These are phyloP conservation scores for Blennius ocellaris DNA, from an alignment of 2,113 vertebrate genomes.

Conservation along the genomic window DNA sequence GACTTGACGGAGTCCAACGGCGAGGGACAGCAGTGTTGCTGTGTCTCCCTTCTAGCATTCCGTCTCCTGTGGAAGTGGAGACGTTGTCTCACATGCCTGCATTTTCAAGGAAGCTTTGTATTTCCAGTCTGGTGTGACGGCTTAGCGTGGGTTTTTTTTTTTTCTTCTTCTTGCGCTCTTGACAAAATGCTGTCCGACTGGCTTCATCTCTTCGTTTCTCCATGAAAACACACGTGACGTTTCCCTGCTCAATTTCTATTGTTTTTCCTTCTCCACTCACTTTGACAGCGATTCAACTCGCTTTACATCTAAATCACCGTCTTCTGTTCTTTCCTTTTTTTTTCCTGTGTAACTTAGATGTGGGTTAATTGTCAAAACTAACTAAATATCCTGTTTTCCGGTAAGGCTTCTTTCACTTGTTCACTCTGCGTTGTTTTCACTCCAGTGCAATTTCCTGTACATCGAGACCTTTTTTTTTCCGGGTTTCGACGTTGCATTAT, in stretches of 20 bases:
- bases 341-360: background rate
- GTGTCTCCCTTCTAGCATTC: background rate
- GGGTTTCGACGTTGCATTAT: background rate
- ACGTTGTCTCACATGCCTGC: background rate
- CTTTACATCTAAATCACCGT: too few relatives aligned
- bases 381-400: background rate
- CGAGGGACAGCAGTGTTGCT: background rate
- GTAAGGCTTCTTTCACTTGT: background rate
- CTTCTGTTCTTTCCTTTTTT: background rate
- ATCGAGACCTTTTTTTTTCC: background rate
- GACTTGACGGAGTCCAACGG: background rate
- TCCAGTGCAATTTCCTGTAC: background rate
- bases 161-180: constrained; percentile 14
- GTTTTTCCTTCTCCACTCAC: background rate
- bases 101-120: background rate
- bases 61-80: background rate
- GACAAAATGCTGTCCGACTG: constrained; percentile 31
- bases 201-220: constrained; percentile 21
- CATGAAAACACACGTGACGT: background rate
- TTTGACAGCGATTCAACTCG: background rate
- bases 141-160: background rate
- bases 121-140: background rate
- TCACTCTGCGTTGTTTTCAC: background rate
- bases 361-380: background rate
- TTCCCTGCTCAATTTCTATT: background rate